Evolutionary conservation across 2,113 vertebrate genomes (phyloP).

Genomic region (Oncorhynchus keta): DNA sequence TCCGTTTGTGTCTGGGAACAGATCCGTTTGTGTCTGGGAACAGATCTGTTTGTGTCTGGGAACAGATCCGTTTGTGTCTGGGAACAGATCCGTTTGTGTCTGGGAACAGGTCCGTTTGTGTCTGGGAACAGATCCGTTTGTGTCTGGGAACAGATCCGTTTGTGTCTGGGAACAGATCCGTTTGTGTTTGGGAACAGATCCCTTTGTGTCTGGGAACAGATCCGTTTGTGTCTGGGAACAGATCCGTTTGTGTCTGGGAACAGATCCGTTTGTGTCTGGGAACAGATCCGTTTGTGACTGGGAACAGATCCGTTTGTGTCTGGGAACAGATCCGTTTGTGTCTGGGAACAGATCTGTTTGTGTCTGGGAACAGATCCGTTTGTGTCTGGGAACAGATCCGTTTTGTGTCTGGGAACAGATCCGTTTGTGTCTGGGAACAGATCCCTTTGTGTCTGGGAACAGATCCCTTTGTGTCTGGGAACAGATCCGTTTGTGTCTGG

Average conservation of each 20-base stretch:
- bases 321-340: slow-evolving; percentile 1
- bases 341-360: slow-evolving; percentile 1
- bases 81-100: slow-evolving; percentile 6
- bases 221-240: too few relatives aligned
- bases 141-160: slow-evolving; percentile 3
- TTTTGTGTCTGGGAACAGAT: not conserved
- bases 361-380: slow-evolving; percentile 3
- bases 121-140: too few relatives aligned
- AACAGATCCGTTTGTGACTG: too few relatives aligned
- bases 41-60: too few relatives aligned
- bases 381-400: too few relatives aligned
- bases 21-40: too few relatives aligned
- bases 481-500: too few relatives aligned
- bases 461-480: not conserved
- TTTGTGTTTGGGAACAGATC: slow-evolving; percentile 8
- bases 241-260: too few relatives aligned
- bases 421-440: slow-evolving; percentile 6
- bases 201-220: too few relatives aligned
- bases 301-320: too few relatives aligned
- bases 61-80: slow-evolving; percentile 4
- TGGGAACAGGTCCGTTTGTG: not conserved
- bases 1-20: too few relatives aligned
- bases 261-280: too few relatives aligned
- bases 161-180: slow-evolving; percentile 8
- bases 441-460: slow-evolving; percentile 6